Evolutionary conservation across 2,888 invertebrate genomes (phyloP).

Genomic region (Habrosyne pyritoides): DNA sequence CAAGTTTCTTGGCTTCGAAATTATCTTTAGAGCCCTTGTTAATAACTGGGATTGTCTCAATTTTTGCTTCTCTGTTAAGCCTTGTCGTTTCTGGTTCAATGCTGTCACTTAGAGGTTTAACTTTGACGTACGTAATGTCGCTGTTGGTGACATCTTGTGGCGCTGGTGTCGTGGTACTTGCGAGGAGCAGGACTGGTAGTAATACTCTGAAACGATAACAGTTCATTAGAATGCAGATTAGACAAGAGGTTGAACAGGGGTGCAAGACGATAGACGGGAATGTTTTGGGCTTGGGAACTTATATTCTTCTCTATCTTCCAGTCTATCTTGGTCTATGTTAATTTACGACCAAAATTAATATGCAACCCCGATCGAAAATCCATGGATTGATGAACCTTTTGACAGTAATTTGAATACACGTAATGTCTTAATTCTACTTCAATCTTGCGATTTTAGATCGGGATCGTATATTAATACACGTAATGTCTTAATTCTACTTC

Average conservation of each 20-base stretch:
- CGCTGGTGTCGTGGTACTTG: conserved; percentile 43
- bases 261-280: background rate
- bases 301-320: too few species aligned
- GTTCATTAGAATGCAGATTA: conserved; percentile 7
- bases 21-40: conserved; percentile 10
- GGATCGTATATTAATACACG: too few species aligned
- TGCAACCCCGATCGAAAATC: too few species aligned
- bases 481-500: too few species aligned
- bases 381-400: too few species aligned
- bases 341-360: too few species aligned
- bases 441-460: too few species aligned
- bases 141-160: conserved; percentile 53
- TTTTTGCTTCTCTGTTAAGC: conserved; percentile 38
- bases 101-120: conserved; percentile 41
- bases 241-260: background rate
- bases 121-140: conserved; percentile 62
- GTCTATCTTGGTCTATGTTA: too few species aligned
- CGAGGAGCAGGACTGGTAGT: conserved; percentile 44
- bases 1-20: background rate
- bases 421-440: too few species aligned
- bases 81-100: conserved; percentile 12
- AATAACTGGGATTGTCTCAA: conserved; percentile 49
- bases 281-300: too few species aligned
- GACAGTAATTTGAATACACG: too few species aligned
- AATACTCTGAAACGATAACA: conserved; percentile 51